These are phyloP conservation scores for Anolis carolinensis DNA, from an alignment of 2,113 vertebrate species.

Conservation along the genomic window DNA sequence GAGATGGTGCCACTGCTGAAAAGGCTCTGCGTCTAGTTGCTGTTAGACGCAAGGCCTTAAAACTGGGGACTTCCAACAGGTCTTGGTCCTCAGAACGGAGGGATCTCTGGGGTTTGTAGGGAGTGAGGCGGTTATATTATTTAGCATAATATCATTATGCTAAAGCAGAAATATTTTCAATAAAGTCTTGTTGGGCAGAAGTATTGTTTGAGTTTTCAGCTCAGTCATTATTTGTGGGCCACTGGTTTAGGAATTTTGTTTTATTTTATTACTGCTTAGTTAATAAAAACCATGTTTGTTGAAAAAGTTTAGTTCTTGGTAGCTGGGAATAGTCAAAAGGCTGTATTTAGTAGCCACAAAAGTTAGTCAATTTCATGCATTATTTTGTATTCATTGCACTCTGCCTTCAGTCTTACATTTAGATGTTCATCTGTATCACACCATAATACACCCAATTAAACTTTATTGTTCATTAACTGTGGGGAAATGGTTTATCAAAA, in stretches of 20 bases:
- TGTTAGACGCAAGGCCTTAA: too few species aligned
- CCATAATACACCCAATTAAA: constrained; percentile 39
- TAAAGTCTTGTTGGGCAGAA: too few species aligned
- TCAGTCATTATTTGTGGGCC: not conserved
- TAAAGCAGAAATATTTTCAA: too few species aligned
- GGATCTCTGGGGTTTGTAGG: too few species aligned
- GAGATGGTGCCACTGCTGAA: too few species aligned
- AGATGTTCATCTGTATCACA: constrained; percentile 13
- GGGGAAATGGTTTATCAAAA: constrained; percentile 29
- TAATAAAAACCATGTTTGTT: not conserved
- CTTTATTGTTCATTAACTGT: constrained; percentile 21
- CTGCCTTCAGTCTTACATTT: constrained; percentile 15
- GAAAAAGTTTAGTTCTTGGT: constrained; percentile 17
- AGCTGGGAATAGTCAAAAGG: not conserved
- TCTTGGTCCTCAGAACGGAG: too few species aligned
- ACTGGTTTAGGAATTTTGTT: not conserved
- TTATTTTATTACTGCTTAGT: not conserved
- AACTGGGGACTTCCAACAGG: too few species aligned
- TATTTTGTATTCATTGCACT: constrained; percentile 28
- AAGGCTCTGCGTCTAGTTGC: too few species aligned
- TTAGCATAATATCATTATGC: too few species aligned
- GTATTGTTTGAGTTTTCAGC: not conserved
- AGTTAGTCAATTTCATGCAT: constrained; percentile 35
- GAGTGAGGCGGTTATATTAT: too few species aligned
- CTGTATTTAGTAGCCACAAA: constrained; percentile 13